Conservation (phyloP, 2,888 invertebrate species). For the Xestia c-nigrum region DNA sequence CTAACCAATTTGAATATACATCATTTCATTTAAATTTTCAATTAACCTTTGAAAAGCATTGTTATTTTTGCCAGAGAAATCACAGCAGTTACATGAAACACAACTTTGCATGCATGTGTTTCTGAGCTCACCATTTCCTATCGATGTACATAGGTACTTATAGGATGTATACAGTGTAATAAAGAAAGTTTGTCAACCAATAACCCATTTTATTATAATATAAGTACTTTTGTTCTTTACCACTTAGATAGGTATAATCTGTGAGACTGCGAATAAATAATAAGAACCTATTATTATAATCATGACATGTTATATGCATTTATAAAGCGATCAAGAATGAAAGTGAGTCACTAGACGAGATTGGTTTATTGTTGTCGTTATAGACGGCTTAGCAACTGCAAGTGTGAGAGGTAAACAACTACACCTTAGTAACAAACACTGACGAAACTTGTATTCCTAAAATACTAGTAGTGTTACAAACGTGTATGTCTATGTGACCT, state of each 20-base stretch:
- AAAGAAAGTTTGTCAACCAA: neutral
- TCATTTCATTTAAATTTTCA: neutral
- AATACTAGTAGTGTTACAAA: neutral
- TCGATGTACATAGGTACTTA: neutral
- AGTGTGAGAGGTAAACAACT: neutral
- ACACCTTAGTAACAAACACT: neutral
- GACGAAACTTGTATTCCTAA: neutral
- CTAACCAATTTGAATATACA: slow-evolving; percentile 46
- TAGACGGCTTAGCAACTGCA: neutral
- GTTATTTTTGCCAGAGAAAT: slow-evolving; percentile 2
- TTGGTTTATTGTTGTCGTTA: slow-evolving; percentile 14
- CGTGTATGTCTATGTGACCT: neutral
- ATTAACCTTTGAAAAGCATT: slow-evolving; percentile 17
- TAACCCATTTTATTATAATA: neutral
- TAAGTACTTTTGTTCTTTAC: neutral
- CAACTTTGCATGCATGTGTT: neutral
- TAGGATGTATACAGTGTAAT: too few species aligned
- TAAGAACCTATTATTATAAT: slow-evolving; percentile 5
- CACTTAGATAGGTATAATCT: neutral
- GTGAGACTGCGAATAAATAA: neutral
- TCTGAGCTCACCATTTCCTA: neutral
- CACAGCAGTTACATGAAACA: neutral
- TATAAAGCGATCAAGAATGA: slow-evolving; percentile 2
- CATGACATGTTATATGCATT: neutral
- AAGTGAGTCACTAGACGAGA: slow-evolving; percentile 16